phyloP scores from a whole-genome alignment of 2,888 invertebrate species.

The Microctonus aethiopoides region DNA sequence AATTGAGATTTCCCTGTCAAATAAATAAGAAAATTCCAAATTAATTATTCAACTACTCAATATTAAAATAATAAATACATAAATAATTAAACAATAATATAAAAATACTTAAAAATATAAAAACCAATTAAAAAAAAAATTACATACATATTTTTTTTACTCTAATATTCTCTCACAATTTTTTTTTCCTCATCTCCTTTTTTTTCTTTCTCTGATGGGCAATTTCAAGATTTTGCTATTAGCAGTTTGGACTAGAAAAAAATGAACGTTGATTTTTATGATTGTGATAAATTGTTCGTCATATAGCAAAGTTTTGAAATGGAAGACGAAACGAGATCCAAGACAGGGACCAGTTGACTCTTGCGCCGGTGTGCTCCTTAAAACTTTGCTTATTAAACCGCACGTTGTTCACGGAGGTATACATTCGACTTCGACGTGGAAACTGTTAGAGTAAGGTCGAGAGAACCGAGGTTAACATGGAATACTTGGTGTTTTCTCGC shows the following conservation, averaged over 20 bases:
- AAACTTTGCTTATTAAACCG: constrained; percentile 53
- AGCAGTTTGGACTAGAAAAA: background rate
- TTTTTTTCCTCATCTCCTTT: background rate
- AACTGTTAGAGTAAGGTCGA: constrained; percentile 30
- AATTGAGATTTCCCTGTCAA: too few species aligned
- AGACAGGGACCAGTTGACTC: constrained; percentile 31
- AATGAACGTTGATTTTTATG: background rate
- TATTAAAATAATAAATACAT: too few species aligned
- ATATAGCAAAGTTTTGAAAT: constrained; percentile 30
- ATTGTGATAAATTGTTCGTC: constrained; percentile 28
- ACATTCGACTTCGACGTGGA: constrained; percentile 42
- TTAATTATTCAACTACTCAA: too few species aligned
- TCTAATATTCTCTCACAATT: too few species aligned
- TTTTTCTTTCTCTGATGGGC: background rate
- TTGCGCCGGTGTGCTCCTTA: constrained; percentile 41
- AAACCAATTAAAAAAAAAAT: too few species aligned
- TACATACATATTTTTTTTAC: too few species aligned
- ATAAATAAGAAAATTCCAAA: too few species aligned
- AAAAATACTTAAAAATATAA: too few species aligned
- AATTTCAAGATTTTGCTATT: background rate
- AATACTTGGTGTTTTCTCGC: constrained; percentile 49
- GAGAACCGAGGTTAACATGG: constrained; percentile 46
- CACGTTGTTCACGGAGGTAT: constrained; percentile 41
- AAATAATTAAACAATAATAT: too few species aligned
- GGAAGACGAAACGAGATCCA: constrained; percentile 32